These are phyloP conservation scores for Dynastes tityus DNA, from an alignment of 2,888 invertebrate genomes.

Conservation along the genomic window DNA sequence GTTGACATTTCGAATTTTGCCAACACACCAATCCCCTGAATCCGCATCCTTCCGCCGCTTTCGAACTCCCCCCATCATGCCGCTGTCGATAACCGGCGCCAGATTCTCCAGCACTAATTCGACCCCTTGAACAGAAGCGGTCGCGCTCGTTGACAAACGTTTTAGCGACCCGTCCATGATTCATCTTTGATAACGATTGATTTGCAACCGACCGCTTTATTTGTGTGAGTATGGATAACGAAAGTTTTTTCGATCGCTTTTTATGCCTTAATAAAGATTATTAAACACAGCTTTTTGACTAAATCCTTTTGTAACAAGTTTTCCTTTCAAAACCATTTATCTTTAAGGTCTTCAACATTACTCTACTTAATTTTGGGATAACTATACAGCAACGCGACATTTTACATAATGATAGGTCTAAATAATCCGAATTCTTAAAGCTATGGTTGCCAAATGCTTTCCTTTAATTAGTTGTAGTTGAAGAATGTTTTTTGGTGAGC, in stretches of 20 bases:
- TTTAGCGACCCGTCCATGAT: constrained; percentile 10
- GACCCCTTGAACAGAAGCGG: constrained; percentile 13
- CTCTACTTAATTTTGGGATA: too few relatives aligned
- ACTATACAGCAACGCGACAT: too few relatives aligned
- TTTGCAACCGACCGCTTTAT: neutral
- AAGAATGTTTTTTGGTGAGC: too few relatives aligned
- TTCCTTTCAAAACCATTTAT: too few relatives aligned
- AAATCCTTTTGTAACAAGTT: too few relatives aligned
- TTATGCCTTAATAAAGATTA: neutral
- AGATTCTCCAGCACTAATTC: constrained; percentile 8
- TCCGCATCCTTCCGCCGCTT: neutral
- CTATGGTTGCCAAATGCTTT: too few relatives aligned
- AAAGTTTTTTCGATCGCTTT: neutral
- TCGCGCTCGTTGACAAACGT: constrained; percentile 17
- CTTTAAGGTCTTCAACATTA: too few relatives aligned
- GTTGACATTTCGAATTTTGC: constrained; percentile 39
- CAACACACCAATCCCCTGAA: constrained; percentile 6
- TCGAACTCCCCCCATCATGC: neutral
- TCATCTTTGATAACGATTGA: constrained; percentile 17
- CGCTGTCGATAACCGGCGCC: constrained; percentile 21
- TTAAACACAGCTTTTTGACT: too few relatives aligned
- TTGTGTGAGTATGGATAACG: neutral
- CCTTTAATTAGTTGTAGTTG: too few relatives aligned
- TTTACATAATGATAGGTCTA: too few relatives aligned
- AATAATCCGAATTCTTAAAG: too few relatives aligned